Evolutionary conservation across 2,113 vertebrate genomes (phyloP).

Genomic region (Hippopotamus amphibius): DNA sequence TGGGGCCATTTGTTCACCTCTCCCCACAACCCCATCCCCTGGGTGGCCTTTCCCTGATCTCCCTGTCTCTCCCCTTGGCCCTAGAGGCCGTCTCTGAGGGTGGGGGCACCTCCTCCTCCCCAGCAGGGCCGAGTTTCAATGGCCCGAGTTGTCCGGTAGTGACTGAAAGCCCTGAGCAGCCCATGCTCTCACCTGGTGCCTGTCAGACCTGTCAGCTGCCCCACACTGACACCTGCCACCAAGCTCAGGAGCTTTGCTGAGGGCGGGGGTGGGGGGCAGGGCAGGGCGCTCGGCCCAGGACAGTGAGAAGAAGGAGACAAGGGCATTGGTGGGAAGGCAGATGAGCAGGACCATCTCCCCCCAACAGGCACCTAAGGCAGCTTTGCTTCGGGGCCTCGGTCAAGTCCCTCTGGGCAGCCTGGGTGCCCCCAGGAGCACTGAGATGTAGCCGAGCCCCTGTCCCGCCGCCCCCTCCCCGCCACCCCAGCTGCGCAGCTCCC

Average conservation of each 20-base stretch:
- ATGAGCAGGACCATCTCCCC: not conserved
- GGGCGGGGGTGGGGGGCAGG: not conserved
- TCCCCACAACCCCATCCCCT: fast-evolving
- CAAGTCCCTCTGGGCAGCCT: not conserved
- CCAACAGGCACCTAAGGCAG: not conserved
- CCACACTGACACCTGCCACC: not conserved
- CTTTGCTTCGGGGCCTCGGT: not conserved
- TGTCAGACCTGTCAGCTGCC: not conserved
- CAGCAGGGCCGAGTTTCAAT: not conserved
- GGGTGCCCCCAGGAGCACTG: not conserved
- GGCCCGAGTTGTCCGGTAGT: not conserved
- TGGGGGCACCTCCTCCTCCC: not conserved
- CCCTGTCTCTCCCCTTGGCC: not conserved
- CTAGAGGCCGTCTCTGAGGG: fast-evolving
- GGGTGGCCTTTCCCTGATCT: not conserved
- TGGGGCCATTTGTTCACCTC: not conserved
- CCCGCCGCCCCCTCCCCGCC: fast-evolving
- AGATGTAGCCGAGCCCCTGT: fast-evolving
- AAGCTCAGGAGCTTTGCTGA: not conserved
- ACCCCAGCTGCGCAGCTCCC: not conserved
- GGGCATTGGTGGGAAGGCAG: not conserved
- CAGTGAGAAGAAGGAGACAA: not conserved
- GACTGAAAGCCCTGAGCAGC: not conserved
- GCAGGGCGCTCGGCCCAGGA: not conserved
- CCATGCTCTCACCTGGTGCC: not conserved